Evolutionary conservation across 2,797 vertebrate species (phyloP).

Genomic region (Chelmon rostratus): DNA sequence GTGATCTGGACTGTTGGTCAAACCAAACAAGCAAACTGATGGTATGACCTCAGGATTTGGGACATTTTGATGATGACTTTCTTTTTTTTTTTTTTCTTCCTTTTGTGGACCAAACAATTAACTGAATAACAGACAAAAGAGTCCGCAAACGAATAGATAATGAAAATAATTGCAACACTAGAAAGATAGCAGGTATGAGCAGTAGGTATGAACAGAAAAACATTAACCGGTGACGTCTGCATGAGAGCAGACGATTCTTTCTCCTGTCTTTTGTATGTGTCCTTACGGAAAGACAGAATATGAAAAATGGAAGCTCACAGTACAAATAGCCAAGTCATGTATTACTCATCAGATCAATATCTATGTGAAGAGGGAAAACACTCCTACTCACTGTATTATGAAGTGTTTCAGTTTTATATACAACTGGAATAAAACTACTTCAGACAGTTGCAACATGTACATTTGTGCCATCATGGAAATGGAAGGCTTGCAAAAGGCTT

Average conservation of each 20-base stretch:
- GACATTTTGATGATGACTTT: background rate
- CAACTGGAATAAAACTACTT: background rate
- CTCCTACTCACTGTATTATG: accelerated
- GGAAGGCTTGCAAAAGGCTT: background rate
- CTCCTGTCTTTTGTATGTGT: background rate
- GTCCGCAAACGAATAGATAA: background rate
- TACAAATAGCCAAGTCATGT: background rate
- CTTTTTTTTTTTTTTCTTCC: background rate
- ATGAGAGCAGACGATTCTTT: constrained; percentile 2
- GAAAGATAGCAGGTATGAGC: background rate
- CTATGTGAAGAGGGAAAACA: background rate
- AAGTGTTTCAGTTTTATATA: background rate
- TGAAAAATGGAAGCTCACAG: background rate
- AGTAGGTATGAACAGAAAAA: background rate
- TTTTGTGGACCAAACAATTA: background rate
- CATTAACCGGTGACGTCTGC: background rate
- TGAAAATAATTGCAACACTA: background rate
- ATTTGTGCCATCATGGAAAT: background rate
- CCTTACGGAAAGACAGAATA: background rate
- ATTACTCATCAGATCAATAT: background rate
- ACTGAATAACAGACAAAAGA: background rate
- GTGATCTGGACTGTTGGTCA: too few species aligned
- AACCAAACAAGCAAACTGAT: background rate
- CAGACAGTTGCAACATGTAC: background rate
- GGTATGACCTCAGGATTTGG: background rate